Evolutionary conservation across 2,797 vertebrate species (phyloP), one percentile per base, ranked within the genome.

Genomic region (Sciurus carolinensis): DNA sequence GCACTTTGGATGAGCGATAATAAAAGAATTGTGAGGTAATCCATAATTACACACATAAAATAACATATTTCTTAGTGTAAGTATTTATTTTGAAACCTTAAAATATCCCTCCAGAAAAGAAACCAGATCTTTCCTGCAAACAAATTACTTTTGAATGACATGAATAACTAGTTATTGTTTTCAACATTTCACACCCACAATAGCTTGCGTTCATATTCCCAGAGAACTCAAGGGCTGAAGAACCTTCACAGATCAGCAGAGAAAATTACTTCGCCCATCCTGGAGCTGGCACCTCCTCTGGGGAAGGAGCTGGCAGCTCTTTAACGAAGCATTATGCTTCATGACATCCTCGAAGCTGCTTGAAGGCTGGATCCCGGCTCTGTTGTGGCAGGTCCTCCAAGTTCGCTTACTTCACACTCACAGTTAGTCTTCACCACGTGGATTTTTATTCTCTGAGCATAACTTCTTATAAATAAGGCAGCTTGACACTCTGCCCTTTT

Each of bases 391-490:
- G 79, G 76, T 91, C 42, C 76, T 89, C 50, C 62, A 82, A 94
- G 54, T 39, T 89, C 67, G 33, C 6, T 87, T 93, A 47, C 62
- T 71, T 83, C 71, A 89, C 5, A 14, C 75, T 96, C 87, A 83
- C 57, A 39, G 57, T 86, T 67, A 92, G 33, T 82, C 57, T 95
- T 71, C 59, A 94, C 24, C 52, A 64, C 72, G 39, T 15, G 22
- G 71, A 94, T 28, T 44, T 92, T 92, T 84, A 69, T 81, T 64
- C 72, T 79, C 59, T 7, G 12, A 89, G 26, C 22, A 52, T 62
- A 90, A 54, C 28, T 88, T 82, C 72, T 94, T 85, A 97, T 91
- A 94, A 95, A 97, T 95, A 94, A 97, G 82, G 73, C 39, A 94
- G 36, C 64, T 87, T 87, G 54, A 69, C 79, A 50, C 39, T 86